phyloP scores from a whole-genome alignment of 2,113 vertebrate genomes.

The Anarrhichthys ocellatus region DNA sequence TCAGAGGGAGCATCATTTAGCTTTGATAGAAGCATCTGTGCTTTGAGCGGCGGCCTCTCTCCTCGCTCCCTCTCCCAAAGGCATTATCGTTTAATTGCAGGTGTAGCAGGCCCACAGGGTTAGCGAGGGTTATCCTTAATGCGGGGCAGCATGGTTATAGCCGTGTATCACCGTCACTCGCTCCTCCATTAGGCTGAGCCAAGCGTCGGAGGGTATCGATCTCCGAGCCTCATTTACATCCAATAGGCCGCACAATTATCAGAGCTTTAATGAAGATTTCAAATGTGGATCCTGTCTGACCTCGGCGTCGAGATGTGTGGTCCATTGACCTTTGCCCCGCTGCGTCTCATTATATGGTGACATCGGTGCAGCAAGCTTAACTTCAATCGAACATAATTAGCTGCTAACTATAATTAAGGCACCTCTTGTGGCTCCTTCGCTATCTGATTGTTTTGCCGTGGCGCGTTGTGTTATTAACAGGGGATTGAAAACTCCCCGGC shows the following conservation, averaged over 20 bases:
- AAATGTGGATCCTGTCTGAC: slow-evolving; percentile 58
- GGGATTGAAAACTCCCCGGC: neutral
- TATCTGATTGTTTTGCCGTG: slow-evolving; percentile 63
- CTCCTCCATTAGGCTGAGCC: slow-evolving; percentile 54
- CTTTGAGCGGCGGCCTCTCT: slow-evolving; percentile 52
- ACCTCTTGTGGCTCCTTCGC: slow-evolving; percentile 50
- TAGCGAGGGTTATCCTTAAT: slow-evolving; percentile 66
- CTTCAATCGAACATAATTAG: slow-evolving; percentile 72
- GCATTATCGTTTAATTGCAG: slow-evolving; percentile 76
- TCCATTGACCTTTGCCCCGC: slow-evolving; percentile 45
- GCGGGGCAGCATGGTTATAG: slow-evolving; percentile 42
- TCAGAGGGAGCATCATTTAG: slow-evolving; percentile 72
- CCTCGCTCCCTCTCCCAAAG: slow-evolving; percentile 43
- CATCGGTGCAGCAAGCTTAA: slow-evolving; percentile 56
- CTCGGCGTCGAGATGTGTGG: slow-evolving; percentile 36
- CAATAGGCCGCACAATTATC: slow-evolving; percentile 53
- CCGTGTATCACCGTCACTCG: slow-evolving; percentile 54
- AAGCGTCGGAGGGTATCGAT: slow-evolving; percentile 52
- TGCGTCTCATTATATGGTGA: slow-evolving; percentile 73
- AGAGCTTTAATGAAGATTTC: slow-evolving; percentile 66
- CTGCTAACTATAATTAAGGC: slow-evolving; percentile 71
- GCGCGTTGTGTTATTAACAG: slow-evolving; percentile 53
- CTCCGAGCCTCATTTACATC: slow-evolving; percentile 67
- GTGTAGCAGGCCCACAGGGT: slow-evolving; percentile 58
- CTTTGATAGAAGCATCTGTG: slow-evolving; percentile 67